Evolutionary conservation across 2,113 vertebrate genomes (phyloP).

Genomic region (Oryzias javanicus): DNA sequence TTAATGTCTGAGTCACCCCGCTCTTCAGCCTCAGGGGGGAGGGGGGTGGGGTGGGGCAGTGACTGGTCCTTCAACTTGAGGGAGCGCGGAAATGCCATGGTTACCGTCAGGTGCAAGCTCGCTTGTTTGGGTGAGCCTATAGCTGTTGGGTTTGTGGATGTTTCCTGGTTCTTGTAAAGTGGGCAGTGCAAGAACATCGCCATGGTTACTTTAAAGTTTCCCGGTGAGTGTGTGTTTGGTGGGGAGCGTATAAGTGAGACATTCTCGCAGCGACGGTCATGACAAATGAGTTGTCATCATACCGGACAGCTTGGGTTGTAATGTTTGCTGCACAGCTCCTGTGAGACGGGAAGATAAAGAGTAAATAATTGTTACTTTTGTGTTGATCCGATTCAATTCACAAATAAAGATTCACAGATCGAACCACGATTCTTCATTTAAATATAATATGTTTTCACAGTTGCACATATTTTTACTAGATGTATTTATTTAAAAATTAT

Average conservation of each 20-base stretch:
- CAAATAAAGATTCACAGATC: too few species aligned
- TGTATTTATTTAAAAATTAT: too few species aligned
- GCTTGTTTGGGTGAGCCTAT: neutral
- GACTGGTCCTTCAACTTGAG: constrained; percentile 31
- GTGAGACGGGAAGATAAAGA: too few species aligned
- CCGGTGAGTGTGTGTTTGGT: constrained; percentile 13
- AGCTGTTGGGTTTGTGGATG: constrained; percentile 1
- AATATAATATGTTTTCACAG: too few species aligned
- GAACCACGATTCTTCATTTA: too few species aligned
- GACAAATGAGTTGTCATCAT: constrained; percentile 7
- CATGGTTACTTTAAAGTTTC: constrained; percentile 60
- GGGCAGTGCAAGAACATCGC: constrained; percentile 31
- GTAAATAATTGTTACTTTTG: too few species aligned
- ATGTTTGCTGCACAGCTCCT: neutral
- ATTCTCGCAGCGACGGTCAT: constrained; percentile 2
- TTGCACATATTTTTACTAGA: too few species aligned
- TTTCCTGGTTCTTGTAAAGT: constrained; percentile 18
- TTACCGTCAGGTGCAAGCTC: constrained; percentile 21
- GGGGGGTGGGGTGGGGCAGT: neutral
- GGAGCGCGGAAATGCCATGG: constrained; percentile 34
- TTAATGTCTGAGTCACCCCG: constrained; percentile 60
- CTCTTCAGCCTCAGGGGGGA: constrained; percentile 4
- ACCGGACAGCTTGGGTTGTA: neutral
- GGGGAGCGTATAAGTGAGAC: constrained; percentile 31
- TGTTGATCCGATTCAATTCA: too few species aligned